phyloP scores from a whole-genome alignment of 2,113 vertebrate species.

The Catharus minimus region DNA sequence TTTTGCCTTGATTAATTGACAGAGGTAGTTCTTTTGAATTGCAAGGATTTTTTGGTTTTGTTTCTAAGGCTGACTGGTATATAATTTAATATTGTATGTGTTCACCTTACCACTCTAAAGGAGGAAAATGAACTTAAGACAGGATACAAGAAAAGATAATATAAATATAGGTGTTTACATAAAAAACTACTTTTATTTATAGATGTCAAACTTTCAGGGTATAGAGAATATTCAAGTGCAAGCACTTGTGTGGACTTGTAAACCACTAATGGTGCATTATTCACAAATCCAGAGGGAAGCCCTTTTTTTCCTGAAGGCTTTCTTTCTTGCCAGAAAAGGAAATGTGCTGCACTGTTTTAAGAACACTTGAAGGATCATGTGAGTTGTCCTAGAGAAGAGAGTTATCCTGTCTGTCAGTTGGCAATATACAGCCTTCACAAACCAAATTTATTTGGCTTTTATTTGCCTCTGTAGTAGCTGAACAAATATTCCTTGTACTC shows the following conservation, averaged over 20 bases:
- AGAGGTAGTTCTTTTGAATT: not conserved
- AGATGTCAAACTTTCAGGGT: not conserved
- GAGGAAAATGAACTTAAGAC: not conserved
- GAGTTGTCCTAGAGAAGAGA: not conserved
- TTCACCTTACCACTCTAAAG: not conserved
- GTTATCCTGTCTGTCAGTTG: not conserved
- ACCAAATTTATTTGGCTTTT: slow-evolving; percentile 1
- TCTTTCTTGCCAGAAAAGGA: not conserved
- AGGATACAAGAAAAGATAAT: not conserved
- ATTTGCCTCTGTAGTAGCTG: slow-evolving; percentile 9
- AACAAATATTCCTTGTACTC: not conserved
- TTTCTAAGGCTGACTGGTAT: not conserved
- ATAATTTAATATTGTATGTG: not conserved
- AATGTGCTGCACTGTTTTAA: not conserved
- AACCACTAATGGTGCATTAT: not conserved
- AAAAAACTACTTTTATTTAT: not conserved
- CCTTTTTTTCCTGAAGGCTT: not conserved
- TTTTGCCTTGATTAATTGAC: not conserved
- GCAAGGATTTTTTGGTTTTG: not conserved
- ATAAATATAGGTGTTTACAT: not conserved
- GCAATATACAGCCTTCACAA: not conserved
- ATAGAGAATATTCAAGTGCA: not conserved
- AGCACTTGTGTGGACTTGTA: not conserved
- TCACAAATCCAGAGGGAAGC: not conserved
- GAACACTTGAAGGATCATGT: not conserved